These are phyloP conservation scores for Gallinago undulata DNA, from an alignment of 2,113 vertebrate species.

Conservation along the genomic window DNA sequence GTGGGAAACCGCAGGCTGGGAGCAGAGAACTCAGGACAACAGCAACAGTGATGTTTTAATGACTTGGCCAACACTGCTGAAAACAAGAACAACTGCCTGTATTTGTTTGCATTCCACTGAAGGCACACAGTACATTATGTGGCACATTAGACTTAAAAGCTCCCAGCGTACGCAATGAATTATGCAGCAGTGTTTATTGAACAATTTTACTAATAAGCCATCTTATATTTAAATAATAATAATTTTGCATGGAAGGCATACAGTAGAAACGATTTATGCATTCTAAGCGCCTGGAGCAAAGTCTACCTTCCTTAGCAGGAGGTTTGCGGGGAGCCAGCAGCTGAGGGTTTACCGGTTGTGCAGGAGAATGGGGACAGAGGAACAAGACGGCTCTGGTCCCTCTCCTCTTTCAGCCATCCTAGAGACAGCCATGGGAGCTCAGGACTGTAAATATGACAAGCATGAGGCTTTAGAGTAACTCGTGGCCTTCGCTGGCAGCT, in stretches of 20 bases:
- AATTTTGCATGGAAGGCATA: not conserved
- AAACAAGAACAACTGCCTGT: not conserved
- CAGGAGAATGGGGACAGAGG: not conserved
- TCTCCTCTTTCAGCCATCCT: not conserved
- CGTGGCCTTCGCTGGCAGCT: not conserved
- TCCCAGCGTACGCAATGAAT: not conserved
- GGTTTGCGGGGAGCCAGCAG: not conserved
- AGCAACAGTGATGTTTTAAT: not conserved
- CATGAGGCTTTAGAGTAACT: not conserved
- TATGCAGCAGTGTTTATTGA: constrained; percentile 22
- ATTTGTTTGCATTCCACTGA: not conserved
- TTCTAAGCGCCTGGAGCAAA: not conserved
- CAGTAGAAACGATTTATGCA: not conserved
- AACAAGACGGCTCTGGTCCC: not conserved
- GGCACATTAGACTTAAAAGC: constrained; percentile 29
- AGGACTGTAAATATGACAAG: not conserved
- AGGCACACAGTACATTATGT: not conserved
- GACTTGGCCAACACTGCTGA: not conserved
- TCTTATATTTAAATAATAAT: constrained; percentile 36
- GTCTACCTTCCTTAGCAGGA: not conserved
- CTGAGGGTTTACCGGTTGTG: not conserved
- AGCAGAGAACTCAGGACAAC: not conserved
- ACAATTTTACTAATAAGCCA: constrained; percentile 28
- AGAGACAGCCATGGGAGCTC: not conserved
- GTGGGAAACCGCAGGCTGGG: not conserved